phyloP scores from a whole-genome alignment of 2,797 vertebrate species.

The Xenentodon cancila region DNA sequence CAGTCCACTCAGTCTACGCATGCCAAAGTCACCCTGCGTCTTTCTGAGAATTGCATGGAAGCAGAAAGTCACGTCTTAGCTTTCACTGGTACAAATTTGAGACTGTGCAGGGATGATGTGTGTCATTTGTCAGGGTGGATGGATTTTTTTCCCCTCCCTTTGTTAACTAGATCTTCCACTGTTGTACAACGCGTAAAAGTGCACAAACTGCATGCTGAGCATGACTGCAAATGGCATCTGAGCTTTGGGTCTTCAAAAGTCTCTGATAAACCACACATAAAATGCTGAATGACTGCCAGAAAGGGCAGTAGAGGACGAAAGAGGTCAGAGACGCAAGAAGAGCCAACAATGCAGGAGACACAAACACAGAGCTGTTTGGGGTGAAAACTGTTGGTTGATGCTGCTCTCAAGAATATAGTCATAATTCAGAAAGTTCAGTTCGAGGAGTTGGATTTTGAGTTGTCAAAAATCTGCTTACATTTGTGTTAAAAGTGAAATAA shows the following conservation, averaged over 20 bases:
- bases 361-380: conserved; percentile 2
- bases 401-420: too few species aligned
- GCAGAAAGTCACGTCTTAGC: too few species aligned
- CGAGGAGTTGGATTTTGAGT: too few species aligned
- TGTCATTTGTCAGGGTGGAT: too few species aligned
- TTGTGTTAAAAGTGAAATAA: too few species aligned
- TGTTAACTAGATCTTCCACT: conserved; percentile 10
- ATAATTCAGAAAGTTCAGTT: too few species aligned
- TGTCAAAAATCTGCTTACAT: too few species aligned
- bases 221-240: conserved; percentile 38
- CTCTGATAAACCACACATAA: conserved; percentile 40
- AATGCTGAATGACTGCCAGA: conserved; percentile 31
- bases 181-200: conserved; percentile 9
- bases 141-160: background rate
- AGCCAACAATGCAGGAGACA: conserved; percentile 1
- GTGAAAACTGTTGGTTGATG: too few species aligned
- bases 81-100: too few species aligned
- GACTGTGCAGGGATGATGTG: too few species aligned
- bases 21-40: conserved; percentile 17
- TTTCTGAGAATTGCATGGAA: background rate
- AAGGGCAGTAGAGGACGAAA: conserved; percentile 16
- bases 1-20: too few species aligned
- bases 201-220: conserved; percentile 20
- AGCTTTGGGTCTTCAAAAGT: conserved; percentile 44
- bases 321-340: background rate